These are phyloP conservation scores for Ptychoptera contaminata DNA, from an alignment of 2,888 invertebrate species.

Conservation along the genomic window DNA sequence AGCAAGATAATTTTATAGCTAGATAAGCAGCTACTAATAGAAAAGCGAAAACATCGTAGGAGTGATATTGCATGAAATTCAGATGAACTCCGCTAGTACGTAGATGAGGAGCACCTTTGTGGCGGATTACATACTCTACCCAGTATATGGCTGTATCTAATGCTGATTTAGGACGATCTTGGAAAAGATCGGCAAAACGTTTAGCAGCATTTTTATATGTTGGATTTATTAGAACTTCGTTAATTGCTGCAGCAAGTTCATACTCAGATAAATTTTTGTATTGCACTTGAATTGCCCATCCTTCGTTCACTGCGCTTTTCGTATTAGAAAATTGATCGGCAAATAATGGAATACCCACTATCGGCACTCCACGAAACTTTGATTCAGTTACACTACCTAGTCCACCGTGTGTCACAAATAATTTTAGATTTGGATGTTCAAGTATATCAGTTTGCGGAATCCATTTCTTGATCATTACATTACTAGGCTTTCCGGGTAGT, in stretches of 20 bases:
- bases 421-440: constrained; percentile 42
- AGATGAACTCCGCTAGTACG: constrained; percentile 29
- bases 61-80: constrained; percentile 27
- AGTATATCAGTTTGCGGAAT: constrained; percentile 47
- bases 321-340: constrained; percentile 1
- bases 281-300: neutral
- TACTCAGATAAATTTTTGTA: neutral
- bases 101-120: constrained; percentile 31
- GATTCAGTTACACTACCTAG: constrained; percentile 44
- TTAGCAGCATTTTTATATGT: constrained; percentile 19
- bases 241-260: neutral
- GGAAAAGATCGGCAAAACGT: constrained; percentile 27
- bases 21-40: no score
- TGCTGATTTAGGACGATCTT: constrained; percentile 31
- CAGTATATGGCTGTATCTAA: constrained; percentile 34
- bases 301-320: neutral
- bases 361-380: neutral
- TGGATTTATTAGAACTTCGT: neutral
- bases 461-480: constrained; percentile 31
- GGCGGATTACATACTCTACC: constrained; percentile 34
- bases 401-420: constrained; percentile 33
- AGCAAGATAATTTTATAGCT: no score
- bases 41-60: constrained; percentile 26
- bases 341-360: neutral
- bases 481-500: constrained; percentile 24